Percentiles rank a stretch among this genome's conserved stretches.
Evolutionary conservation across 2,113 vertebrate genomes (phyloP).

Genomic region (Cyanoramphus novaezelandiae): DNA sequence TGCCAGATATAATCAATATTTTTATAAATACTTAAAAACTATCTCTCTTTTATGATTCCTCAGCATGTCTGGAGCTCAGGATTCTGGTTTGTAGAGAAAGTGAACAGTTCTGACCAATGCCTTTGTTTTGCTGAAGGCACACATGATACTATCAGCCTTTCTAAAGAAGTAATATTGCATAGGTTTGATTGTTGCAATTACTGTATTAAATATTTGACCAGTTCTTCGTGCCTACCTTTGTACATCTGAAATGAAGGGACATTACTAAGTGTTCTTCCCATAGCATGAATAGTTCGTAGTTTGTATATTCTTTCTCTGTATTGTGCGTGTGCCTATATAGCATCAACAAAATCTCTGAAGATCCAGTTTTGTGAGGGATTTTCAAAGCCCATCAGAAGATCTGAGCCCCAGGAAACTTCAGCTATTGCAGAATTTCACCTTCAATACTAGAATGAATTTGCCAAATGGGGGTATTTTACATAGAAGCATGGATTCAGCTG

Average conservation of each 20-base stretch:
- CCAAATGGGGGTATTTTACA: background rate
- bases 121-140: background rate
- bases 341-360: background rate
- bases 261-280: background rate
- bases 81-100: background rate
- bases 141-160: background rate
- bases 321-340: background rate
- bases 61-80: background rate
- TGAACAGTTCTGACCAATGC: background rate
- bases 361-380: background rate
- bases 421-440: background rate
- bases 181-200: background rate
- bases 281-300: slow-evolving; percentile 30
- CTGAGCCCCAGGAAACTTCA: background rate
- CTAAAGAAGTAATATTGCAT: background rate
- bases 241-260: background rate
- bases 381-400: background rate
- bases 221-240: background rate
- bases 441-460: background rate
- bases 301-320: background rate
- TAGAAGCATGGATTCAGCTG: background rate
- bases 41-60: background rate
- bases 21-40: background rate
- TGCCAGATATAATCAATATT: background rate
- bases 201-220: background rate